Base-by-base conservation (phyloP, 2,113 vertebrate species). In the Neodon shergylaensis region DNA sequence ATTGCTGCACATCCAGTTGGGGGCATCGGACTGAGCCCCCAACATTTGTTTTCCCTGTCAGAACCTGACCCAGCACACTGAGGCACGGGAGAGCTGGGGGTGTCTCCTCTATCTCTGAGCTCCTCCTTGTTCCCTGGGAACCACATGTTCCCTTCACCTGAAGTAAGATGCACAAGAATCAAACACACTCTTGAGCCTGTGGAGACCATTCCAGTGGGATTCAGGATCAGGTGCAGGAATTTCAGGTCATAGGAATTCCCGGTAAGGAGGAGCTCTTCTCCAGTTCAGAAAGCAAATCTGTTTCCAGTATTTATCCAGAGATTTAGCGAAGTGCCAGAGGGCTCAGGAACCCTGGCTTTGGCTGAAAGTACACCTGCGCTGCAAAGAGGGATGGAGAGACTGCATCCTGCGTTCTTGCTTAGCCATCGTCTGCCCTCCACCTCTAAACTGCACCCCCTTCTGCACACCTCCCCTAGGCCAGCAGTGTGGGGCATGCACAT, bases 171-270 rank as follows among this genome's bases (percentile, higher is more conserved):
- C 22, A 42, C 22, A 78, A 39, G 73, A 63, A 82, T 97, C 73
- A 70, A 82, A 91, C 58, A 72, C 8, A 89, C 14, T 44, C 26
- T 95, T 42, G 31, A 42, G 49, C 66, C 76, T 78, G 70, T 70
- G 65, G 92, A 92, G 91, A 94, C 52, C 58, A 42, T 63, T 93
- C 90, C 88, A 88, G n/a, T 47, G 3, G 72, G 49, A 85, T 83
- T 86, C 81, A 94, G 72, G 66, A 58, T 93, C 77, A 42, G 63
- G 73, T 47, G 86, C 52, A 90, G 74, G 47, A 70, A 91, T 94
- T 96, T 96, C 47, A 54, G 61, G 84, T 84, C 88, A 81, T 7
- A 66, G 88, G 68, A 86, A 73, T 88, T 88, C 66, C 26, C 91
- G 42, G 72, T 77, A 54, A 88, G 66, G 74, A 79, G 84, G 72